Percentiles rank a stretch among this genome's conserved stretches.
Conservation (phyloP, 2,113 vertebrate species). For the Agelaius tricolor region DNA sequence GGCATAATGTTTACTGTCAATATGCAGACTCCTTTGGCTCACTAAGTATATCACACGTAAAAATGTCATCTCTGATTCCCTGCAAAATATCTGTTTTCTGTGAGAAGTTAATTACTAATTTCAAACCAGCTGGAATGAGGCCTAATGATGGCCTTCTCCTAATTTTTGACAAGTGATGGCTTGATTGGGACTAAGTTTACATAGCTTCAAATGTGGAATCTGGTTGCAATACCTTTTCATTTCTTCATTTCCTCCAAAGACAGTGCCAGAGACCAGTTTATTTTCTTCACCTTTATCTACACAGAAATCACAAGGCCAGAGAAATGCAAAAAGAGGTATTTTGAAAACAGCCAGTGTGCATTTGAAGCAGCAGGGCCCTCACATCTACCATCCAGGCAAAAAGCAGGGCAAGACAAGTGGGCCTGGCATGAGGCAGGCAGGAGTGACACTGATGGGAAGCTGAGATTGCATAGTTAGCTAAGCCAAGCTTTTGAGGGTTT, state of each 20-base stretch:
- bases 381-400: not conserved
- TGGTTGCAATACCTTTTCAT: conserved; percentile 20
- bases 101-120: conserved; percentile 65
- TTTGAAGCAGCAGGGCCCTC: not conserved
- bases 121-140: conserved; percentile 54
- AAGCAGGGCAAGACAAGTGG: not conserved
- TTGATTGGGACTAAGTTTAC: conserved; percentile 46
- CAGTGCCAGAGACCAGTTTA: not conserved
- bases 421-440: not conserved
- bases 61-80: conserved; percentile 46
- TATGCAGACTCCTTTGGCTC: conserved; percentile 42
- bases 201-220: conserved; percentile 11
- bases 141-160: conserved; percentile 58
- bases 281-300: not conserved
- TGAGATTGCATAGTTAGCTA: not conserved
- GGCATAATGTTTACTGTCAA: conserved; percentile 57
- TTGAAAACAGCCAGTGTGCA: not conserved
- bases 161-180: conserved; percentile 60
- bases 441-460: not conserved
- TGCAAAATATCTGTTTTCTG: conserved; percentile 60
- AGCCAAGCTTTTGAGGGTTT: not conserved
- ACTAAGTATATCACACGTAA: not conserved
- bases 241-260: not conserved
- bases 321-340: not conserved
- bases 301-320: not conserved